Evolutionary conservation across 2,888 invertebrate species (phyloP), one percentile per base, ranked within the genome.

Genomic region (Chymomyza procnemis): DNA sequence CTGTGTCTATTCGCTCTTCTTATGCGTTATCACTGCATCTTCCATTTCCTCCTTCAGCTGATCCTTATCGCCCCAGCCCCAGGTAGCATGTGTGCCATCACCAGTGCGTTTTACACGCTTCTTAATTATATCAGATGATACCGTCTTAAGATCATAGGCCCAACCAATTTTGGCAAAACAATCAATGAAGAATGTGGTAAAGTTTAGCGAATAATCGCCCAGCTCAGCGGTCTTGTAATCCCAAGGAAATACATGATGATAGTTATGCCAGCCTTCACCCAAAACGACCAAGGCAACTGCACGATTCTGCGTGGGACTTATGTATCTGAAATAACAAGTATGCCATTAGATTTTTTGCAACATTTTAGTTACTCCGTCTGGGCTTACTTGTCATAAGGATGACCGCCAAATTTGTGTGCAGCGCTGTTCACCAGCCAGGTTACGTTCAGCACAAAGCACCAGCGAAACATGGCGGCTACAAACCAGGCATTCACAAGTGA

Each of bases 401-500:
- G 94, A 82, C 93, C 92, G 61, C 95, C 95, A 92, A 94, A 95
- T 85, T 95, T 93, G 92, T 97, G 97, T 1, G 97, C 97, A 2
- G 95, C 96, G 73, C 96, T 96, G 92, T 97, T 97, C 47, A 97
- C 97, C 69, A 96, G 92, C 97, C 97, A 97, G 1, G 97, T 97
- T 68, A 95, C 94, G 90, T 97, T 96, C 63, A 97, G 93, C 56
- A 95, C 94, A 89, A 95, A 93, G 34, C 94, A 92, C 91, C 97
- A 97, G 61, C 97, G 94, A 89, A 96, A 93, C 88, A 95, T 92
- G 19, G 94, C 93, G 61, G 93, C 93, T 50, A 95, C 93, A 89
- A 94, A 94, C 92, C 93, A 94, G 1, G 94, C 93, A 81, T 94
- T 94, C 47, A 89, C 71, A 91, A 93, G 94, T 1, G 92, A 92